Evolutionary conservation across 1,140 invertebrate genomes (phyloP), one percentile per base, ranked within the genome.

Genomic region (Brachionus manjavacas): DNA sequence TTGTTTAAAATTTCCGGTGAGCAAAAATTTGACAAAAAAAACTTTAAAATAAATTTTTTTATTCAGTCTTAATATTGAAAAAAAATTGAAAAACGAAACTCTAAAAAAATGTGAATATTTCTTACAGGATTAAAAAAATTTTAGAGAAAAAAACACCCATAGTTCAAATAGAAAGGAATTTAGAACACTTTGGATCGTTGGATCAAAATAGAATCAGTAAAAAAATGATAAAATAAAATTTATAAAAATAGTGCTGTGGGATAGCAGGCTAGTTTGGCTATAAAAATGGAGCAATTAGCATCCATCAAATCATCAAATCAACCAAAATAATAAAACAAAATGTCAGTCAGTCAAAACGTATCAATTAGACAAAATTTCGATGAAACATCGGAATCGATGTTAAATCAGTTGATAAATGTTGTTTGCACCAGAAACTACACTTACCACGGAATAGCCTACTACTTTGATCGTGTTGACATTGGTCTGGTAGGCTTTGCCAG

Each of bases 401-500:
- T 76, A 12, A 76, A 76, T 16, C 39, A 76, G 41, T 28, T 76
- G 41, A 49, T 76, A 31, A 76, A 76, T 76, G 39, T 76, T 23
- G 43, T 76, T 9, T 28, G 41, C 43, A 76, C 39, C 25, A 49
- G 72, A 49, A 76, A 76, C 46, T 76, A 76, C 43, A 76, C 8
- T 11, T 76, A 49, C n/a, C 72, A 76, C 41, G 41, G 43, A 23
- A 49, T 76, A 93, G 92, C 93, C 3, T 93, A 91, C 86, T 91
- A 93, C 87, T 94, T 94, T 87, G 91, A 94, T 86, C 91, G 93
- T 49, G 92, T 92, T 85, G 93, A 94, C 87, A 91, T 94, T 4
- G 93, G 93, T 20, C 87, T 94, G 1, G 89, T 89, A n/a, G 93
- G 93, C 2, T 88, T 93, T 79, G 88, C 90, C 66, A 90, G 91